Evolutionary conservation across 2,113 vertebrate species (phyloP).

Genomic region (Prionailurus bengalensis): DNA sequence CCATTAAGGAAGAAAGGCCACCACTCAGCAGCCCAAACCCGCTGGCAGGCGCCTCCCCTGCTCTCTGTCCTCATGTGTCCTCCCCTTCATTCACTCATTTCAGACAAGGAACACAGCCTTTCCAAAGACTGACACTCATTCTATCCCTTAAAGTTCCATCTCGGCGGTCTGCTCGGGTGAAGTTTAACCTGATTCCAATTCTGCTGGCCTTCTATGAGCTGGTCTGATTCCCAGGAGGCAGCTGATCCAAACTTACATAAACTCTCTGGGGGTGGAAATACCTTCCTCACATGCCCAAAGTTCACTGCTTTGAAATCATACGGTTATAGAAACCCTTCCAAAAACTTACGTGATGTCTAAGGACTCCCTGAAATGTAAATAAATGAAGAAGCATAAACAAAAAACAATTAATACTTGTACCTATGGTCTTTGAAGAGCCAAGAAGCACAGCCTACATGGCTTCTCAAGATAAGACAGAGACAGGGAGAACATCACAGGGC

Average conservation of each 20-base stretch:
- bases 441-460: not conserved
- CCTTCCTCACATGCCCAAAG: not conserved
- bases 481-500: not conserved
- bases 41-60: not conserved
- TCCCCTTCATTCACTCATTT: not conserved
- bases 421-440: not conserved
- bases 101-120: not conserved
- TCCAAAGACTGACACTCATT: not conserved
- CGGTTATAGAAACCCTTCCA: not conserved
- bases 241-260: not conserved
- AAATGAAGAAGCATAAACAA: slow-evolving; percentile 18
- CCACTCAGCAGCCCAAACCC: not conserved
- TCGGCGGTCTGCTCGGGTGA: not conserved
- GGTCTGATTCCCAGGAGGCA: not conserved
- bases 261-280: not conserved
- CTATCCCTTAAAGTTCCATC: not conserved
- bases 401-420: slow-evolving; percentile 41
- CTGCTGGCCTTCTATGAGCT: not conserved
- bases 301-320: not conserved
- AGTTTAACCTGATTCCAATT: not conserved
- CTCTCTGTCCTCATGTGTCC: not conserved
- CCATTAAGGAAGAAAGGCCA: not conserved
- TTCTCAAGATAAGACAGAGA: not conserved
- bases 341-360: not conserved
- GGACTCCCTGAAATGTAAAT: slow-evolving; percentile 47